A percentile compares a stretch with the other conserved stretches of the same genome.
Conservation (phyloP, 2,113 vertebrate species). For the Leucopsar rothschildi region DNA sequence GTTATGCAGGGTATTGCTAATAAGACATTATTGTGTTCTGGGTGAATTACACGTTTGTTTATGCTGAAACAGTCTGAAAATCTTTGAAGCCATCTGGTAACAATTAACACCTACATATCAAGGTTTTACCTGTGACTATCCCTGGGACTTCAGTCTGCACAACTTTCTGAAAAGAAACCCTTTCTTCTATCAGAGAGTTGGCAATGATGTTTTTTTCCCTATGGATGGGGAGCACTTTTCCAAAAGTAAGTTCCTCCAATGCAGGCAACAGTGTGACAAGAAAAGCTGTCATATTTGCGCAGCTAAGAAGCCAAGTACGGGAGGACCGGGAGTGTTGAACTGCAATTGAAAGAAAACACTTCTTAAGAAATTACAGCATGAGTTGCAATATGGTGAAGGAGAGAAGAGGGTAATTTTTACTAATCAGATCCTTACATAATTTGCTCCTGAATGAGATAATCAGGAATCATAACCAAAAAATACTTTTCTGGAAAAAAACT, state of each 20-base stretch:
- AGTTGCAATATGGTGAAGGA: neutral
- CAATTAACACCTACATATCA: constrained; percentile 49
- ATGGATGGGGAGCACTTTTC: neutral
- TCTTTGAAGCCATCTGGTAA: constrained; percentile 53
- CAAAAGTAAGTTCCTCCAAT: neutral
- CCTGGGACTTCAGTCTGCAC: neutral
- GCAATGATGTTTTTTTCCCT: neutral
- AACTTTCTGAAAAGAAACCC: neutral
- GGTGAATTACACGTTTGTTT: neutral
- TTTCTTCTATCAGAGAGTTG: neutral
- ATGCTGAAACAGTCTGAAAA: neutral
- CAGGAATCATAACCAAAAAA: neutral
- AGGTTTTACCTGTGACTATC: neutral
- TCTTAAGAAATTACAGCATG: neutral
- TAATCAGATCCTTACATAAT: neutral
- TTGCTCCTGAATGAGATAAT: neutral
- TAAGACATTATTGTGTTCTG: neutral
- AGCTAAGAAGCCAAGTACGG: neutral
- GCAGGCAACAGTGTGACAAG: neutral
- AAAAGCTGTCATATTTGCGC: neutral
- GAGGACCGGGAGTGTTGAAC: neutral
- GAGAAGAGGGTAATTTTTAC: neutral
- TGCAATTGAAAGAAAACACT: neutral
- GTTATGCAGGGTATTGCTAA: neutral
- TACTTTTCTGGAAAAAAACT: neutral